phyloP scores from a whole-genome alignment of 2,797 vertebrate genomes.

The Eulemur mongoz region DNA sequence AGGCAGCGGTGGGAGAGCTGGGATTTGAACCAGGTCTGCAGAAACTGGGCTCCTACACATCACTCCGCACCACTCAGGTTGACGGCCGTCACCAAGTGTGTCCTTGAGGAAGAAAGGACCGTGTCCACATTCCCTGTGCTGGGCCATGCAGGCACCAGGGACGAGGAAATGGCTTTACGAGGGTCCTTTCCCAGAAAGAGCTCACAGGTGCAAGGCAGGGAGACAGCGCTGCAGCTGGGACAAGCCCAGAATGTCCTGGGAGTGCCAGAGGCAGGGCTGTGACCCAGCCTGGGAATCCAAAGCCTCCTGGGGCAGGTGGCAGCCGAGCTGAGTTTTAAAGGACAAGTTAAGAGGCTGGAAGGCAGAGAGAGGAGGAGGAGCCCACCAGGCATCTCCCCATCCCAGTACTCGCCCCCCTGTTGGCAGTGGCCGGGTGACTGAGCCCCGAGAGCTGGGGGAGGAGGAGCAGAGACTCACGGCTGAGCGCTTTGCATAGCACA shows the following conservation, averaged over 20 bases:
- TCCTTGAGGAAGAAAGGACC: not conserved
- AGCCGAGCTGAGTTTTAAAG: not conserved
- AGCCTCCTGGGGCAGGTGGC: not conserved
- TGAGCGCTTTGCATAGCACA: accelerated
- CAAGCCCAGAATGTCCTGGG: not conserved
- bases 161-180: not conserved
- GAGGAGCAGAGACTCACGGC: not conserved
- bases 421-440: not conserved
- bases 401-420: not conserved
- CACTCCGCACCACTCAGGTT: accelerated
- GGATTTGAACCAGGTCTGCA: not conserved
- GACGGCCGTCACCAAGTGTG: not conserved
- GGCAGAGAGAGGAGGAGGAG: not conserved
- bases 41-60: not conserved
- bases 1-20: not conserved
- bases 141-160: not conserved
- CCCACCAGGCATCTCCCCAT: accelerated
- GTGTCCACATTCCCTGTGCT: accelerated
- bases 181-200: not conserved
- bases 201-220: not conserved
- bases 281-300: not conserved
- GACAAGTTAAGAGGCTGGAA: not conserved
- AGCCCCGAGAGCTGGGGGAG: not conserved
- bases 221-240: not conserved
- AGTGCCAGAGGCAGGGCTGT: no score